Evolutionary conservation across 2,797 vertebrate species (phyloP).

Genomic region (Yasuhikotakia modesta): DNA sequence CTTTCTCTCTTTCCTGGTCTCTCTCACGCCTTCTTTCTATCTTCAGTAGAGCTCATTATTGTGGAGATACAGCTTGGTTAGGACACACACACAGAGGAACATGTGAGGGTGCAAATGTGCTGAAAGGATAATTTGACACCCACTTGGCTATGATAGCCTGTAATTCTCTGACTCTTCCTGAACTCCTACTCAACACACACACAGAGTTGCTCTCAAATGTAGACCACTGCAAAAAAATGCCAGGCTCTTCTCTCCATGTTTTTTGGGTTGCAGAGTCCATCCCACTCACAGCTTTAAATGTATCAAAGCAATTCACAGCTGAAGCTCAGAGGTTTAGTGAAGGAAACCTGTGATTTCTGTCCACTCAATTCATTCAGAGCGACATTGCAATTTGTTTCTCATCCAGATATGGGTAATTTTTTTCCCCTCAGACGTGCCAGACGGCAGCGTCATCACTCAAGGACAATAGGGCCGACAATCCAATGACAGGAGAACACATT

Average conservation of each 20-base stretch:
- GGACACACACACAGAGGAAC: conserved; percentile 42
- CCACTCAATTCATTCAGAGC: conserved; percentile 63
- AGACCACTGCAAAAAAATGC: conserved; percentile 16
- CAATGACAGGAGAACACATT: conserved; percentile 36
- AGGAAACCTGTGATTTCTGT: conserved; percentile 58
- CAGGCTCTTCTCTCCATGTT: not conserved
- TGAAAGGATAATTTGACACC: conserved; percentile 74
- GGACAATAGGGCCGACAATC: conserved; percentile 64
- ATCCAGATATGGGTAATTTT: conserved; percentile 56
- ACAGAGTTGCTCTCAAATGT: conserved; percentile 16
- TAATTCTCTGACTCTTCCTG: conserved; percentile 64
- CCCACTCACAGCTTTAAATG: conserved; percentile 47
- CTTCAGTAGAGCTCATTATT: conserved; percentile 31
- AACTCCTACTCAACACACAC: conserved; percentile 45
- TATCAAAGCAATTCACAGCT: conserved; percentile 56
- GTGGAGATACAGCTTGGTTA: conserved; percentile 20
- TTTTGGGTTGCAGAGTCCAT: conserved; percentile 46
- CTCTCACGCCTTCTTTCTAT: conserved; percentile 13
- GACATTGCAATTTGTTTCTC: conserved; percentile 72
- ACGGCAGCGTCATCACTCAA: conserved; percentile 61
- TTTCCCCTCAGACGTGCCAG: conserved; percentile 61
- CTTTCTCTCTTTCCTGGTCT: not conserved
- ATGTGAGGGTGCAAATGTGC: conserved; percentile 68
- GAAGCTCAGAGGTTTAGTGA: conserved; percentile 36
- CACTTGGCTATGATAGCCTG: conserved; percentile 67